phyloP scores from a whole-genome alignment of 2,113 vertebrate genomes.

The Nothocercus nigrocapillus region DNA sequence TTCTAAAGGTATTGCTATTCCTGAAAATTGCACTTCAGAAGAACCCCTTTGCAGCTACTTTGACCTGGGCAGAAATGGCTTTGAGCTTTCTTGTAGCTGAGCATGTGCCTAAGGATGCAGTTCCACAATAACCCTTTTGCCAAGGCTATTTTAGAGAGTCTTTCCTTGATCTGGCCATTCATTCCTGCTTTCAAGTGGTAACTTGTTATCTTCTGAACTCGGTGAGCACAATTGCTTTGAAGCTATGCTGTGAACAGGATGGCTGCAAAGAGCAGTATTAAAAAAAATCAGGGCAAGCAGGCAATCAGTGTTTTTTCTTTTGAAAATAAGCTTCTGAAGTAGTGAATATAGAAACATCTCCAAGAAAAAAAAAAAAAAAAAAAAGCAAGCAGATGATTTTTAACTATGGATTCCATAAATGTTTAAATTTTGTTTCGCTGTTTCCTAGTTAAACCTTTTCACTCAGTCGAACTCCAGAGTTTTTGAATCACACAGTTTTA shows the following conservation, averaged over 20 bases:
- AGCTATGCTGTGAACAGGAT: neutral
- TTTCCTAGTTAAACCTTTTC: slow-evolving; percentile 88
- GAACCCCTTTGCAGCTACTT: neutral
- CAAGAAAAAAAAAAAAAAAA: neutral
- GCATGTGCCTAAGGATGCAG: neutral
- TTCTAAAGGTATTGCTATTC: neutral
- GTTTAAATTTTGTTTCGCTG: slow-evolving; percentile 73
- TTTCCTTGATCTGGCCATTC: neutral
- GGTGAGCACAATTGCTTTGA: neutral
- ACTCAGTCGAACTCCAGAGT: slow-evolving; percentile 87
- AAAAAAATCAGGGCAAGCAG: neutral
- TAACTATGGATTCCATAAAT: slow-evolving; percentile 16
- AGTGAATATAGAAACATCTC: neutral
- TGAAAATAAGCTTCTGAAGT: neutral
- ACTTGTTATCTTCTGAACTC: neutral
- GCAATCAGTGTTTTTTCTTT: fast-evolving
- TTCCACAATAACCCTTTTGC: neutral
- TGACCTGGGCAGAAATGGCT: neutral
- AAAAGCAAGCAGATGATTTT: neutral
- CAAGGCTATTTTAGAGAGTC: neutral
- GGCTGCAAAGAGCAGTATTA: neutral
- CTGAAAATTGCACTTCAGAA: neutral
- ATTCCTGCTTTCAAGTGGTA: neutral
- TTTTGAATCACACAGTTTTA: slow-evolving; percentile 89
- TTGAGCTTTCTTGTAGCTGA: neutral